Conservation (phyloP, 2,113 vertebrate species). For the Eptatretus burgeri region DNA sequence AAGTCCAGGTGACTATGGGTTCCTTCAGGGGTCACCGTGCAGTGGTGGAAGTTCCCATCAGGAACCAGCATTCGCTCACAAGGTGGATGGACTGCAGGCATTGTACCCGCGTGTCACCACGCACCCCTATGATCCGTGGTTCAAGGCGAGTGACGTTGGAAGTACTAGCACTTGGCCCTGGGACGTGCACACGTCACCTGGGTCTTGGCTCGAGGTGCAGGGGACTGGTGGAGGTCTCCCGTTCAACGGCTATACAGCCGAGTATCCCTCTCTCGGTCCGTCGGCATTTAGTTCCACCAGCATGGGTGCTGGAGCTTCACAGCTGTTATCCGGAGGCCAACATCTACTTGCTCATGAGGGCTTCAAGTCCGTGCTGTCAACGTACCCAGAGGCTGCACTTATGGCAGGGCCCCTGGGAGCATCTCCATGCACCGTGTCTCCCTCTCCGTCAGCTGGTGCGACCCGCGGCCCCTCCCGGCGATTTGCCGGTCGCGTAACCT, state of each 20-base stretch:
- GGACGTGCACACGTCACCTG: constrained; percentile 50
- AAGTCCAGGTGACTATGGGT: too few species aligned
- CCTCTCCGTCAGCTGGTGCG: neutral
- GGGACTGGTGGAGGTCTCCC: neutral
- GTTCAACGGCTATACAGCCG: constrained; percentile 74
- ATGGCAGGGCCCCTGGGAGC: constrained; percentile 14
- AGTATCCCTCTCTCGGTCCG: constrained; percentile 77
- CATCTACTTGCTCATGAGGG: constrained; percentile 85
- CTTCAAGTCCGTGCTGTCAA: constrained; percentile 70
- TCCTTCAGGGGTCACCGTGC: too few species aligned
- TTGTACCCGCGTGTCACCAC: constrained; percentile 81
- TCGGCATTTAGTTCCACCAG: constrained; percentile 94
- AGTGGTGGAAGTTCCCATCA: too few species aligned
- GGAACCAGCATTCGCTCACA: constrained; percentile 91
- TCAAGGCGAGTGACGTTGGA: constrained; percentile 38
- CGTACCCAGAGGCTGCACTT: constrained; percentile 42
- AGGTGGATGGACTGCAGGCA: constrained; percentile 53
- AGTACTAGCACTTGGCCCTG: neutral
- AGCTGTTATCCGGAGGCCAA: constrained; percentile 45
- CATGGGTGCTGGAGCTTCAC: constrained; percentile 32
- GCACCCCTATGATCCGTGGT: constrained; percentile 98
- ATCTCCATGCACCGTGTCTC: neutral
- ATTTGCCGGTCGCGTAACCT: constrained; percentile 11
- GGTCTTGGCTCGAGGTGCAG: constrained; percentile 69
- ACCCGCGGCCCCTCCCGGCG: constrained; percentile 3